Evolutionary conservation across 2,888 invertebrate genomes (phyloP), one percentile per base, ranked within the genome.

Genomic region (Lamellibrachia columna): DNA sequence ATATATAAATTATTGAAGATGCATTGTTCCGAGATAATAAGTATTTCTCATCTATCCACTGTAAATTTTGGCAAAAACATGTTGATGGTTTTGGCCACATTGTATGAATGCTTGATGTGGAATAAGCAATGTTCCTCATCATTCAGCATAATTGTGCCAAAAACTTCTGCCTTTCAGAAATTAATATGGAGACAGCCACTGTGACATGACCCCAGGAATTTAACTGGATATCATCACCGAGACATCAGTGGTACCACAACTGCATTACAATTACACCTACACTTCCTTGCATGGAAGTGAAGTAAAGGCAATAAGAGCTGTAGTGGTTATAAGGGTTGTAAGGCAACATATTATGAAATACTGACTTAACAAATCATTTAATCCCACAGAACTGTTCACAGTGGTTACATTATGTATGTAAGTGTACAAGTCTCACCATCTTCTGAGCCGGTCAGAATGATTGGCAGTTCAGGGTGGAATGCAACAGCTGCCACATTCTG

Each of bases 391-490:
- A 58, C 11, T 8, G 8, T 7, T 2, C 8, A 58, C 8, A 58
- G 58, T 58, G 55, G 9, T 9, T 3, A 9, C 55, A 55, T 7
- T 55, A 9, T 55, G 55, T 55, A 55, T 55, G 40, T n/a, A n/a
- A n/a, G 15, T 40, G 40, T 40, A 40, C 40, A 40, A 11, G 8
- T 93, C 95, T 94, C 94, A 96, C 97, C 97, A 97, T 99, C 99
- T 97, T 99, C 99, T 2, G 99, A 99, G 1, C 99, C 99, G 0
- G 99, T 99, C 94, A 99, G 97, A 93, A 99, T 98, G 94, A 99
- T 98, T 0, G 99, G 99, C 94, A 99, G 97, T 96, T 99, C 99
- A 0, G 99, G 99, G 97, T 99, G 99, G 97, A 99, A 99, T 93
- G 98, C 98, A 1, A 99, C 99, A 94, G 97, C 97, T 0, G 97